Base-by-base conservation (phyloP, 2,797 vertebrate species). In the Telmatherina bonti region DNA sequence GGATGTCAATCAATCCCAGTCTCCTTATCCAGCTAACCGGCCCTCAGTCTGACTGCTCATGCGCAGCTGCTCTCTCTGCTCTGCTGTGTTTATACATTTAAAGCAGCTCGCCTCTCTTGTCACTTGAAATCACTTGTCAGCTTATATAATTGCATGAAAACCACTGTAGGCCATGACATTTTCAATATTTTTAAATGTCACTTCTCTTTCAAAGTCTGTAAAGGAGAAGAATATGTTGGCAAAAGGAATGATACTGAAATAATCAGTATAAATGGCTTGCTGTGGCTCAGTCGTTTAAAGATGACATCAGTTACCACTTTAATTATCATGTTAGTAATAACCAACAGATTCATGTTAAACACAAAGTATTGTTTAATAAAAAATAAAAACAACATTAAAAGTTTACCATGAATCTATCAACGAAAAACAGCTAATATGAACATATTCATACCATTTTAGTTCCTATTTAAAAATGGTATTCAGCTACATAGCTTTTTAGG, bases 161-260 rank as follows among this genome's bases (percentile, higher is more conserved):
- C 13, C 0, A 64, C 69, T 35, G 36, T 35, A 33, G 53, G 53
- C 60, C 24, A 27, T 57, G 62, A 72, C 70, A 72, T 65, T 72
- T 43, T 31, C 15, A 52, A n/a, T 52, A 57, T 30, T 52, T 49
- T n/a, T 12, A 59, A 64, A 72, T 64, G 62, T 26, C 47, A 58
- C 38, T 24, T 59, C 33, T 54, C 22, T 31, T 7, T 62, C 41
- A 20, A 35, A n/a, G 24, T 29, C 43, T 47, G 30, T 51, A 22
- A 57, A 49, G 13, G 29, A 54, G 52, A n/a, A 13, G 31, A 24
- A 41, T n/a, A 20, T 29, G 41, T 15, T 41, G 22, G 22, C 20
- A 33, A 29, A 53, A 24, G 29, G 64, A 58, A 13, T 22, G n/a
- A 58, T 4, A 58, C 35, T 9, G 35, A 51, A 30, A 29, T n/a